phyloP scores from a whole-genome alignment of 2,113 vertebrate species.

The Saguinus imperator region DNA sequence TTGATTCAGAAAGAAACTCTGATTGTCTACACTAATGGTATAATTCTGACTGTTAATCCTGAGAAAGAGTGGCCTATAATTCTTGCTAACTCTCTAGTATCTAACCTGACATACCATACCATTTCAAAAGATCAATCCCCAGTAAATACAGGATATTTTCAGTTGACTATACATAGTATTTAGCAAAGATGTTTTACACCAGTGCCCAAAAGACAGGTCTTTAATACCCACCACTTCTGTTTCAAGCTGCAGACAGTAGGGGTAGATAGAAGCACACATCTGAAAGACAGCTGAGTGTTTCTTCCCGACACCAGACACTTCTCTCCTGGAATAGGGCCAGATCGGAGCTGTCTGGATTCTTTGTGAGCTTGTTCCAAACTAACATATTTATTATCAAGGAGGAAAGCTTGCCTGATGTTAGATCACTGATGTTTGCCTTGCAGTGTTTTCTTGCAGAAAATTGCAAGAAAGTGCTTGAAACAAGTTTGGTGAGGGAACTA shows the following conservation, averaged over 20 bases:
- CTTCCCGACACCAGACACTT: constrained; percentile 13
- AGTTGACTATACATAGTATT: not conserved
- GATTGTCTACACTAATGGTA: not conserved
- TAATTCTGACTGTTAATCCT: not conserved
- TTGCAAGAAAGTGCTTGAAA: constrained; percentile 51
- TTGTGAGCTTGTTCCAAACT: not conserved
- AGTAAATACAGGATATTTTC: not conserved
- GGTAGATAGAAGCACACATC: constrained; percentile 61
- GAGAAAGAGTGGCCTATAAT: not conserved
- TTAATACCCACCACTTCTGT: not conserved
- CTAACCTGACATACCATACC: not conserved
- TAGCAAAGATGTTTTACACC: not conserved
- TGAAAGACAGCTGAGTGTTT: constrained; percentile 54
- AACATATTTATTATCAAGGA: not conserved
- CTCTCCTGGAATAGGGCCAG: constrained; percentile 44
- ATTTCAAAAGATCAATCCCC: not conserved
- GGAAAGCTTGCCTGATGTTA: constrained; percentile 20
- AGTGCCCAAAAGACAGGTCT: not conserved
- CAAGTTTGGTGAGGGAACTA: constrained; percentile 4
- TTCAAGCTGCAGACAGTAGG: constrained; percentile 64
- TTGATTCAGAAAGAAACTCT: not conserved
- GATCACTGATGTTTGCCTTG: constrained; percentile 49
- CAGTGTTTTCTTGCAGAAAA: constrained; percentile 60
- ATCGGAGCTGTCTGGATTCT: constrained; percentile 5
- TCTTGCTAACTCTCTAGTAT: not conserved